A percentile compares a stretch with the other conserved stretches of the same genome.
phyloP scores from a whole-genome alignment of 92 coral and sea anemone species.

The Palythoa grandiflora region DNA sequence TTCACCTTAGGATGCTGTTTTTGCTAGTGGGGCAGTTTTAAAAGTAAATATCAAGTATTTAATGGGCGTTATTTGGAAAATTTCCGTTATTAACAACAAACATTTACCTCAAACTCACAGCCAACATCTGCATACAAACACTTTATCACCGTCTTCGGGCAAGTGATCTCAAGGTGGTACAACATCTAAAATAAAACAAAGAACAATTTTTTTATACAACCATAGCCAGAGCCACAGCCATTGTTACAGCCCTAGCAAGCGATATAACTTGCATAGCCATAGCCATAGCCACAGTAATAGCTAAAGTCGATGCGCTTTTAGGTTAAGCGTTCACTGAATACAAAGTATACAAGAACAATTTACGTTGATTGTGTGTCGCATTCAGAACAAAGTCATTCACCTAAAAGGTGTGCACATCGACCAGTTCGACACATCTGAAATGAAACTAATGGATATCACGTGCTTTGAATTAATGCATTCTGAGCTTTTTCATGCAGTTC shows the following conservation, averaged over 20 bases:
- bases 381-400: no score
- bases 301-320: not conserved
- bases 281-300: not conserved
- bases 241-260: not conserved
- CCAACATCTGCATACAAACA: slow-evolving; percentile 14
- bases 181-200: not conserved
- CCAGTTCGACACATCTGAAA: no score
- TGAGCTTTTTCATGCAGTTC: no score
- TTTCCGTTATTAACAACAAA: not conserved
- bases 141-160: not conserved
- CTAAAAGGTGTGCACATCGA: no score
- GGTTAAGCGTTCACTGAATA: no score
- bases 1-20: no score
- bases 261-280: not conserved
- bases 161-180: slow-evolving; percentile 8
- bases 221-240: not conserved
- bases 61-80: not conserved
- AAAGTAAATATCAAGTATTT: not conserved
- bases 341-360: no score
- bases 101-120: not conserved
- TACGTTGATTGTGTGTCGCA: no score
- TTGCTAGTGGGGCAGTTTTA: not conserved
- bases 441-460: no score
- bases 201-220: not conserved
- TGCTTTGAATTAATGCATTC: no score